These are phyloP conservation scores for Apostichopus leukothele DNA, from an alignment of 53 echinoderm and acorn worm species.

Conservation along the genomic window DNA sequence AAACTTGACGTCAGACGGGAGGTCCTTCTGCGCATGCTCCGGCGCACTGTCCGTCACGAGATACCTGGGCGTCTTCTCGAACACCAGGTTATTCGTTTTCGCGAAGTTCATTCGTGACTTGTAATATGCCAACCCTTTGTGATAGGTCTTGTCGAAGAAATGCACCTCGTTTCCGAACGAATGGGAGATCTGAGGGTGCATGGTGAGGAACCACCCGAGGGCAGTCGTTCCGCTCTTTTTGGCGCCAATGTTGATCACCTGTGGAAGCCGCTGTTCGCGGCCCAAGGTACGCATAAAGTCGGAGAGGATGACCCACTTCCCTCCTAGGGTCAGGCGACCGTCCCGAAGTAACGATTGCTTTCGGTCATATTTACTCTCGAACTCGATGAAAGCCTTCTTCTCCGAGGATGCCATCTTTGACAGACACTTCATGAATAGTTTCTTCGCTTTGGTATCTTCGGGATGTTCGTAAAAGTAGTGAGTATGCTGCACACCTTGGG, in stretches of 20 bases:
- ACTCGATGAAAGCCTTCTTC: not conserved
- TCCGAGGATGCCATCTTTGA: constrained; percentile 12
- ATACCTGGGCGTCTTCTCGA: constrained; percentile 78
- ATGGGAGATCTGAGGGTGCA: constrained; percentile 65
- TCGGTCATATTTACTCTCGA: not conserved
- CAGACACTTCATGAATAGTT: constrained; percentile 16
- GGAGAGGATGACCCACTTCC: constrained; percentile 49
- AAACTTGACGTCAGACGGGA: constrained; percentile 54
- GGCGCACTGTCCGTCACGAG: constrained; percentile 60
- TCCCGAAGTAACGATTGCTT: not conserved
- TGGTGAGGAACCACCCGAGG: constrained; percentile 60
- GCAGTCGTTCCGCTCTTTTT: constrained; percentile 85
- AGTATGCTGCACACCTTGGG: not conserved
- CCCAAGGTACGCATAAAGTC: constrained; percentile 40
- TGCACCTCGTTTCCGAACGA: constrained; percentile 62
- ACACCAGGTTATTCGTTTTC: constrained; percentile 37
- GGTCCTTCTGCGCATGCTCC: constrained; percentile 39
- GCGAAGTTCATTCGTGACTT: constrained; percentile 64
- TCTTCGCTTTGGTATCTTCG: constrained; percentile 9
- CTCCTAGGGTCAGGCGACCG: not conserved
- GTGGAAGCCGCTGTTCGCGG: constrained; percentile 60
- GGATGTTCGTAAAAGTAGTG: constrained; percentile 32
- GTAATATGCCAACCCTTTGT: constrained; percentile 62
- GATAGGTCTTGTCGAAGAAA: constrained; percentile 64
- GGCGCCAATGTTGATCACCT: constrained; percentile 63